These are phyloP conservation scores for Drymonia ruficornis DNA, from an alignment of 2,888 invertebrate genomes.

Conservation along the genomic window DNA sequence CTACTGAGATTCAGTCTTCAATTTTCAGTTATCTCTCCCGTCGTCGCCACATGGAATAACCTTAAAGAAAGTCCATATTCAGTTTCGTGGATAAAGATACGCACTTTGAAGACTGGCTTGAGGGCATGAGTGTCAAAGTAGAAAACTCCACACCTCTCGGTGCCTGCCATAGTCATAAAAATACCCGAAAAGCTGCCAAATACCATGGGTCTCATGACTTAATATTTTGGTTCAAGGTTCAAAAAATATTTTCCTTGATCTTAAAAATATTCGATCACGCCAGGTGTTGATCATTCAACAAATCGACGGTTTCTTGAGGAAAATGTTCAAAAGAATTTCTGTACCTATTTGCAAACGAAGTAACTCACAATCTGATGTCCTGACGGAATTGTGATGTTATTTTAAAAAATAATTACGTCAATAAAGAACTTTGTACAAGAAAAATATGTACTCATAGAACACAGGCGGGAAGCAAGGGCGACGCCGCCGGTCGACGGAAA, in stretches of 20 bases:
- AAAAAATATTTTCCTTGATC: conserved; percentile 14
- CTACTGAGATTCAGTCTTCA: conserved; percentile 39
- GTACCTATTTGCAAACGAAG: conserved; percentile 26
- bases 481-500: conserved; percentile 50
- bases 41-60: conserved; percentile 37
- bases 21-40: conserved; percentile 50
- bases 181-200: too few species aligned
- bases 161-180: too few species aligned
- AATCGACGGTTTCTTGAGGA: conserved; percentile 17
- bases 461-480: conserved; percentile 23
- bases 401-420: conserved; percentile 34
- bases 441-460: conserved; percentile 40
- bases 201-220: too few species aligned
- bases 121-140: too few species aligned
- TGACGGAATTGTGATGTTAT: conserved; percentile 19
- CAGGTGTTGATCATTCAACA: conserved; percentile 14
- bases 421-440: conserved; percentile 29
- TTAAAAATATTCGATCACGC: conserved; percentile 41
- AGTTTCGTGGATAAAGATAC: conserved; percentile 26
- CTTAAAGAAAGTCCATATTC: too few species aligned
- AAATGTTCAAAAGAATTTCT: conserved; percentile 24
- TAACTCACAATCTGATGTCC: conserved; percentile 19
- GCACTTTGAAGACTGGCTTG: too few species aligned
- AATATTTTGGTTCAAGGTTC: too few species aligned
- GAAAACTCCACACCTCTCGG: too few species aligned